Evolutionary conservation across 2,888 invertebrate species (phyloP).

Genomic region (Drosophila fulvimacula): DNA sequence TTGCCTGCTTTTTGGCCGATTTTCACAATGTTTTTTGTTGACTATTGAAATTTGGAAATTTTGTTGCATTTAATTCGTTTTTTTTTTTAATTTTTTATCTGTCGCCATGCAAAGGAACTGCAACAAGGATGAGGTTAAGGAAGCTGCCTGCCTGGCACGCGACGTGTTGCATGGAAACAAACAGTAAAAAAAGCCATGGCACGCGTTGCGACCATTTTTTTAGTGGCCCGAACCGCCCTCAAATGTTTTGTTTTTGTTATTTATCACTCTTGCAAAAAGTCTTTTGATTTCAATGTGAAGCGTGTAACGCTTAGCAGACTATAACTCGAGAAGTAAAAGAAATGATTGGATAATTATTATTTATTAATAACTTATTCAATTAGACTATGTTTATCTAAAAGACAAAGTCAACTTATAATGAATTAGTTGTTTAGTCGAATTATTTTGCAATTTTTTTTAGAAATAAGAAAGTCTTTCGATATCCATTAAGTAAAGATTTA

Average conservation of each 20-base stretch:
- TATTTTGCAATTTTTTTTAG: background rate
- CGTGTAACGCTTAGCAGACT: background rate
- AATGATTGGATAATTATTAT: background rate
- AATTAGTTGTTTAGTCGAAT: background rate
- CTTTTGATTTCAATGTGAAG: background rate
- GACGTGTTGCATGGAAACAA: slow-evolving; percentile 53
- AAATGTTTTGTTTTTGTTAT: slow-evolving; percentile 14
- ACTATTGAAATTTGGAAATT: slow-evolving; percentile 53
- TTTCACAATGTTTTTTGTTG: slow-evolving; percentile 47
- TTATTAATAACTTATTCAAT: background rate
- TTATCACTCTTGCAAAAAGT: slow-evolving; percentile 6
- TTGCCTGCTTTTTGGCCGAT: slow-evolving; percentile 62
- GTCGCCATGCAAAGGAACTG: slow-evolving; percentile 37
- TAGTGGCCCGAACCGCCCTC: slow-evolving; percentile 32
- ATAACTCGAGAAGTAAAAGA: rapidly evolving
- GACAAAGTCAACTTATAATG: no score
- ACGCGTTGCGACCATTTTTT: slow-evolving; percentile 56
- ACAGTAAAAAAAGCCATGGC: slow-evolving; percentile 35
- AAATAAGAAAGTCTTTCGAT: background rate
- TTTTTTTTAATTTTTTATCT: slow-evolving; percentile 62
- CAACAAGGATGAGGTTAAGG: slow-evolving; percentile 53
- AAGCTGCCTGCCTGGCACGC: slow-evolving; percentile 67
- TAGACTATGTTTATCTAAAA: no score
- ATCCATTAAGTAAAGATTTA: no score
- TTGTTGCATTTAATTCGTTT: slow-evolving; percentile 33